A percentile compares a stretch with the other conserved stretches of the same genome.
phyloP scores from a whole-genome alignment of 2,797 vertebrate species.

The Esox masquinongy region DNA sequence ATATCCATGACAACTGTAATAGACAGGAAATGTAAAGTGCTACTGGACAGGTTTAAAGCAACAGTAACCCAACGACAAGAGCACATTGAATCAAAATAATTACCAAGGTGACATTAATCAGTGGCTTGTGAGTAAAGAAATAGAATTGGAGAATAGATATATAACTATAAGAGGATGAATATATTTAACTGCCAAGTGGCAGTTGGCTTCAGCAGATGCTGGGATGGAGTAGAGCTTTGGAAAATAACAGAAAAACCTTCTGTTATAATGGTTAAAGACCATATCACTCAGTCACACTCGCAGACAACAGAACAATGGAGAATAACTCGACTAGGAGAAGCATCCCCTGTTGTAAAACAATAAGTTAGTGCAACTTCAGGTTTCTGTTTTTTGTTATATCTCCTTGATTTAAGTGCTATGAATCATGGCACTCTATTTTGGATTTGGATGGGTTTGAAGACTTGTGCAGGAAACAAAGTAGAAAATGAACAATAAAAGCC shows the following conservation, averaged over 20 bases:
- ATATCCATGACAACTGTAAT: conserved; percentile 38
- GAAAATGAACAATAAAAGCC: conserved; percentile 31
- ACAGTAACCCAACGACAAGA: not conserved
- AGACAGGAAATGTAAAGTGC: conserved; percentile 52
- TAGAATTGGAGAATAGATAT: no score
- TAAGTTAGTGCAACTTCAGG: conserved; percentile 81
- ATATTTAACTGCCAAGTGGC: not conserved
- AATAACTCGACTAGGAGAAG: conserved; percentile 27
- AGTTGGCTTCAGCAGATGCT: conserved; percentile 37
- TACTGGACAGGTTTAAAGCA: conserved; percentile 43
- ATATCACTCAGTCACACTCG: not conserved
- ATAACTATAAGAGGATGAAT: no score
- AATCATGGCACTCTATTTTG: conserved; percentile 80
- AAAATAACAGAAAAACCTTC: conserved; percentile 33
- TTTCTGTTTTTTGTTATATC: conserved; percentile 62
- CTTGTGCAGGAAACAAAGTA: conserved; percentile 36
- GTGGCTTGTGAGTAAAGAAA: conserved; percentile 13
- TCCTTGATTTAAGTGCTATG: conserved; percentile 68
- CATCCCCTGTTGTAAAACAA: conserved; percentile 57
- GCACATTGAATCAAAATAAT: no score
- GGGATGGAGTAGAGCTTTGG: conserved; percentile 61
- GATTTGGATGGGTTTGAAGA: conserved; percentile 61
- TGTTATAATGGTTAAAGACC: conserved; percentile 7
- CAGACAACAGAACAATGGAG: conserved; percentile 7
- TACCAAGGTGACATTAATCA: no score